phyloP scores from a whole-genome alignment of 2,888 invertebrate genomes.

The Orthonychiurus folsomi region DNA sequence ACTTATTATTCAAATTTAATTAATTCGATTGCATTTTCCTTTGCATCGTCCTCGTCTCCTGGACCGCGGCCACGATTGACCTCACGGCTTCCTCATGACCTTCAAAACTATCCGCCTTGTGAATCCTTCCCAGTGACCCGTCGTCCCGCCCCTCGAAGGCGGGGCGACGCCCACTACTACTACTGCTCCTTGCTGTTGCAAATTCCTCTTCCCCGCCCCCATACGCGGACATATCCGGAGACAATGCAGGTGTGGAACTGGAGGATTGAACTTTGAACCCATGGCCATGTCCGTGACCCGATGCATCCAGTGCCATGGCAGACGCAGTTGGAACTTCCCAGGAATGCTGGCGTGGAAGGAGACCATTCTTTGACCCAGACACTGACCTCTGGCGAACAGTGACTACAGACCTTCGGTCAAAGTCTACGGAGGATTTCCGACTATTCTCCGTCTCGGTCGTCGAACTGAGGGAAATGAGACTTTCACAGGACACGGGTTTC shows the following conservation, averaged over 20 bases:
- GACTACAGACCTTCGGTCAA: slow-evolving; percentile 44
- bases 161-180: slow-evolving; percentile 40
- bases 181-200: slow-evolving; percentile 28
- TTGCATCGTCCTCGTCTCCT: slow-evolving; percentile 51
- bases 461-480: slow-evolving; percentile 43
- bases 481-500: slow-evolving; percentile 50
- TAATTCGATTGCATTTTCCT: slow-evolving; percentile 42
- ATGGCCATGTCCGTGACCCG: not conserved
- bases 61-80: slow-evolving; percentile 58
- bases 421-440: slow-evolving; percentile 48
- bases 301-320: not conserved
- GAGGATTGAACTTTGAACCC: slow-evolving; percentile 8
- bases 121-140: slow-evolving; percentile 28
- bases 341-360: slow-evolving; percentile 24
- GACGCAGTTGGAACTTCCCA: slow-evolving; percentile 15
- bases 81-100: slow-evolving; percentile 61
- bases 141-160: slow-evolving; percentile 22
- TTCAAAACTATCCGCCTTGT: slow-evolving; percentile 59
- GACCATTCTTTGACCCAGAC: slow-evolving; percentile 31
- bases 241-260: slow-evolving; percentile 34
- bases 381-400: slow-evolving; percentile 32
- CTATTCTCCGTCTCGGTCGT: slow-evolving; percentile 46
- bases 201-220: slow-evolving; percentile 13
- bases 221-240: slow-evolving; percentile 27
- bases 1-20: no score